phyloP scores from a whole-genome alignment of 1,140 invertebrate species.

The Latrodectus geometricus region DNA sequence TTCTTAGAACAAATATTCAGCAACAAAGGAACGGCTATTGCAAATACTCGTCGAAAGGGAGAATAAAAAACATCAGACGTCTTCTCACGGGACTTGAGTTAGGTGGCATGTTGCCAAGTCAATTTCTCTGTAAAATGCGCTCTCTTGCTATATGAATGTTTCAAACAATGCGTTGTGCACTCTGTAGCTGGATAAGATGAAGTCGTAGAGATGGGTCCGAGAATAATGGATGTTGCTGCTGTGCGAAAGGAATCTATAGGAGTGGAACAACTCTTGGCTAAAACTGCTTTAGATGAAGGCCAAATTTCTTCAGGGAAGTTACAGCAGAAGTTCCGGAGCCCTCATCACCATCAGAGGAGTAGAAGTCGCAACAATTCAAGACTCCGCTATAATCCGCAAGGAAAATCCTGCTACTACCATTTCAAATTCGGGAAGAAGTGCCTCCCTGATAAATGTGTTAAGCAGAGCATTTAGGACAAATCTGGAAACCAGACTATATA shows the following conservation, averaged over 20 bases:
- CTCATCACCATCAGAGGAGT: not conserved
- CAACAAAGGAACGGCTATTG: not conserved
- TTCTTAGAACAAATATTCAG: not conserved
- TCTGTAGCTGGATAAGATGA: conserved; percentile 12
- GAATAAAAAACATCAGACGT: not conserved
- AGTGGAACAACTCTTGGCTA: not conserved
- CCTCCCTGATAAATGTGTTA: not conserved
- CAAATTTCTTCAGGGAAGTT: not conserved
- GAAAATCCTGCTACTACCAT: not conserved
- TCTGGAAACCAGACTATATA: not conserved
- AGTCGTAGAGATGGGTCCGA: not conserved
- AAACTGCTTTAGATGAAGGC: not conserved
- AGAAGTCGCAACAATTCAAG: not conserved
- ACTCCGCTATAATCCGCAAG: not conserved
- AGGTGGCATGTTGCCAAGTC: not conserved
- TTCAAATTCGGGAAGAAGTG: not conserved
- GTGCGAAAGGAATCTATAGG: not conserved
- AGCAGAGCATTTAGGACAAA: not conserved
- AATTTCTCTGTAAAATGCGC: not conserved
- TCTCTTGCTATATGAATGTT: not conserved
- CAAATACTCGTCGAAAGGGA: not conserved
- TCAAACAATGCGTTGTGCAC: not conserved
- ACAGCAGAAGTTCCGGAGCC: not conserved
- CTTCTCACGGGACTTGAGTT: not conserved
- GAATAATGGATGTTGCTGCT: not conserved